Conservation (phyloP, 2,888 invertebrate species). For the Cryptus viduatorius region DNA sequence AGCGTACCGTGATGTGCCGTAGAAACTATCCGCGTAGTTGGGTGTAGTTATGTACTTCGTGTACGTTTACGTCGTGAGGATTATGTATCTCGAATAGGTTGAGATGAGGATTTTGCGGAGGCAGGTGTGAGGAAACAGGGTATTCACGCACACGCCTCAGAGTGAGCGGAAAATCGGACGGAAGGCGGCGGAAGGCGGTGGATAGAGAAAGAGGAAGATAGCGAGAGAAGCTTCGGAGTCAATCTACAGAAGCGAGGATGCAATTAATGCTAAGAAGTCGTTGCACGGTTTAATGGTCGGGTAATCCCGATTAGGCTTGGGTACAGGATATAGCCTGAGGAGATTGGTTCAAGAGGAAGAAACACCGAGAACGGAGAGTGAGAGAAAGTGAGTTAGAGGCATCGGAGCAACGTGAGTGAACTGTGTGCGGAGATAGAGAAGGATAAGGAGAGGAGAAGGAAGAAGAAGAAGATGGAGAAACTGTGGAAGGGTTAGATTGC, state of each 20-base stretch:
- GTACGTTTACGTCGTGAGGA: constrained; percentile 6
- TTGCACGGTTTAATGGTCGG: constrained; percentile 81
- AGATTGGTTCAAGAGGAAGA: constrained; percentile 39
- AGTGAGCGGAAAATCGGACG: not conserved
- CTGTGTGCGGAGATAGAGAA: constrained; percentile 12
- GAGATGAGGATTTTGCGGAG: not conserved
- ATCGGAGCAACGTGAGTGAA: constrained; percentile 17
- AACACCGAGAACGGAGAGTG: constrained; percentile 5
- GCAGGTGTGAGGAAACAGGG: constrained; percentile 35
- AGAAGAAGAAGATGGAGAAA: constrained; percentile 28
- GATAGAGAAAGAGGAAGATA: constrained; percentile 21
- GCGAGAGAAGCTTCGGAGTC: constrained; percentile 70
- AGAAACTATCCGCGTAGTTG: constrained; percentile 8
- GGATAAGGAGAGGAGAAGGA: constrained; percentile 23
- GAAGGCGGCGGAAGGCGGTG: no score
- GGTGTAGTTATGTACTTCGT: not conserved
- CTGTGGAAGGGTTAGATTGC: constrained; percentile 61
- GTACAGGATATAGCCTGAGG: constrained; percentile 25
- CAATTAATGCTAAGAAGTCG: constrained; percentile 83
- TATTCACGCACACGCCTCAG: constrained; percentile 39
- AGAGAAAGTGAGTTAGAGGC: not conserved
- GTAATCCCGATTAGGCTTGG: constrained; percentile 74
- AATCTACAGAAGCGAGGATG: constrained; percentile 77
- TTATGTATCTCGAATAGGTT: not conserved
- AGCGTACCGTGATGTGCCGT: not conserved